A percentile compares a stretch with the other conserved stretches of the same genome.
Evolutionary conservation across 2,888 invertebrate genomes (phyloP).

Genomic region (Drosophila flavopinicola): DNA sequence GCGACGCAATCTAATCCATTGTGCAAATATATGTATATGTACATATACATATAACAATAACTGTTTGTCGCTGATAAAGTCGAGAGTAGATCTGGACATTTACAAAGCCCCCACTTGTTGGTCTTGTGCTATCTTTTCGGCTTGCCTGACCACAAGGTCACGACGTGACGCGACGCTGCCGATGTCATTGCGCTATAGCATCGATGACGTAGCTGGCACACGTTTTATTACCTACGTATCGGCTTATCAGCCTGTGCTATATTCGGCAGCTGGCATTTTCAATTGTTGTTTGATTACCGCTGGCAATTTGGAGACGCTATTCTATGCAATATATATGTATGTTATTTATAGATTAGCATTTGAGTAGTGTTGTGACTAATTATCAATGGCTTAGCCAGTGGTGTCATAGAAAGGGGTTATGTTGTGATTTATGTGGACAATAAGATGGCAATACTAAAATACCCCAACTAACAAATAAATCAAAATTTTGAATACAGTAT

Average conservation of each 20-base stretch:
- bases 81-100: slow-evolving; percentile 10
- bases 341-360: slow-evolving; percentile 46
- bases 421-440: neutral
- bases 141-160: slow-evolving; percentile 60
- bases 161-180: slow-evolving; percentile 3
- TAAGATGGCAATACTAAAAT: neutral
- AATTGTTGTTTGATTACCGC: slow-evolving; percentile 37
- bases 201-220: slow-evolving; percentile 31
- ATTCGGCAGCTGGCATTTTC: slow-evolving; percentile 17
- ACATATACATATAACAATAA: neutral
- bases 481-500: too few relatives aligned
- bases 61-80: slow-evolving; percentile 2
- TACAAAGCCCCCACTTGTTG: slow-evolving; percentile 64
- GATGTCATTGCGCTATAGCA: slow-evolving; percentile 44
- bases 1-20: slow-evolving; percentile 10
- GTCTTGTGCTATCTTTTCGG: slow-evolving; percentile 23
- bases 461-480: neutral
- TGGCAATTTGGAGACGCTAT: slow-evolving; percentile 22
- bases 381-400: slow-evolving; percentile 3
- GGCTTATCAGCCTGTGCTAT: slow-evolving; percentile 38
- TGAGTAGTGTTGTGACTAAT: slow-evolving; percentile 41
- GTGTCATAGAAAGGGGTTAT: neutral
- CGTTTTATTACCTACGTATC: neutral
- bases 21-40: slow-evolving; percentile 13
- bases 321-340: slow-evolving; percentile 6